These are phyloP conservation scores for Leptonema lineaticorne DNA, from an alignment of 1,140 invertebrate species.

Conservation along the genomic window DNA sequence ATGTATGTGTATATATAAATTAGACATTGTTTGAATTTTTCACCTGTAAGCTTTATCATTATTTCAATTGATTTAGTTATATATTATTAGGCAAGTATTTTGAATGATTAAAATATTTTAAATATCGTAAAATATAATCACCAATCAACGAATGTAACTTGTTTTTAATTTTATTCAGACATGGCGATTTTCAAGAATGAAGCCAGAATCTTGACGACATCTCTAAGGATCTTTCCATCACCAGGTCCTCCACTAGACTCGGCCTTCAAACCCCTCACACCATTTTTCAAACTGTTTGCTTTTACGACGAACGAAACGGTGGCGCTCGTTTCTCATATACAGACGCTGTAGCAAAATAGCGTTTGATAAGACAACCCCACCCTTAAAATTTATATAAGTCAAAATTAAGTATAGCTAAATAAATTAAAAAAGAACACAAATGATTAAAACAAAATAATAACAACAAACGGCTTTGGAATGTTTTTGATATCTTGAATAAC, in stretches of 20 bases:
- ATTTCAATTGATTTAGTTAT: too few relatives aligned
- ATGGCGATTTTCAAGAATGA: conserved; percentile 17
- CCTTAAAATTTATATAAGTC: too few relatives aligned
- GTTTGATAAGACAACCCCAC: neutral
- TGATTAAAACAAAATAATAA: neutral
- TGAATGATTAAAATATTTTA: too few relatives aligned
- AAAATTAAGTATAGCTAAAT: too few relatives aligned
- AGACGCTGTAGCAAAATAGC: too few relatives aligned
- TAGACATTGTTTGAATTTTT: neutral
- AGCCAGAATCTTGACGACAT: conserved; percentile 3
- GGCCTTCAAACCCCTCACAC: neutral
- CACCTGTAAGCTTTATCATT: too few relatives aligned
- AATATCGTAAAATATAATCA: too few relatives aligned
- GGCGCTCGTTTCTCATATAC: neutral
- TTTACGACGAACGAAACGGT: neutral
- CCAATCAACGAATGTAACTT: neutral
- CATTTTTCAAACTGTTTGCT: neutral
- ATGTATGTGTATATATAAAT: neutral
- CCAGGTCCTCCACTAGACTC: neutral
- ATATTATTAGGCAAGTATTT: too few relatives aligned
- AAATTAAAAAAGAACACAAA: too few relatives aligned
- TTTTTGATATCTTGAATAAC: neutral
- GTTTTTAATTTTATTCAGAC: conserved; percentile 14
- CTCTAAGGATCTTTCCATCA: neutral
- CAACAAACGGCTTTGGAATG: neutral